Percentiles rank a stretch among this genome's conserved stretches.
phyloP scores from a whole-genome alignment of 2,888 invertebrate genomes.

The Bellardia bayeri region DNA sequence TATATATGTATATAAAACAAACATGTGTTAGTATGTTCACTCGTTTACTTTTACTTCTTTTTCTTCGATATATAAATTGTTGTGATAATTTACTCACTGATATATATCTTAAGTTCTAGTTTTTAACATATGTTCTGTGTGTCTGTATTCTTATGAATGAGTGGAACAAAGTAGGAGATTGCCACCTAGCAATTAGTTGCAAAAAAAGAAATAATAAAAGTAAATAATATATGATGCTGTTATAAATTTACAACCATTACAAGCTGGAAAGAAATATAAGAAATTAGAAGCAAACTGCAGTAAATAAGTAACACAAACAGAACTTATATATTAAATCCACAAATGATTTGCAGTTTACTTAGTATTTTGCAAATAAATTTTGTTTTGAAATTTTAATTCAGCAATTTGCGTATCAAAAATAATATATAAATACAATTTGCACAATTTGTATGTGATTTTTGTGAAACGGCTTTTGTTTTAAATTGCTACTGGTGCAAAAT shows the following conservation, averaged over 20 bases:
- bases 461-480: too few relatives aligned
- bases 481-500: too few relatives aligned
- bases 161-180: background rate
- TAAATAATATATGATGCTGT: constrained; percentile 58
- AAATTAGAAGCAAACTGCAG: constrained; percentile 19
- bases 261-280: background rate
- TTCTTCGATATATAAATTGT: constrained; percentile 62
- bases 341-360: background rate
- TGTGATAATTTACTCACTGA: constrained; percentile 66
- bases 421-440: too few relatives aligned
- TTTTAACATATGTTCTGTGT: constrained; percentile 58
- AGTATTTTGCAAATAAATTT: background rate
- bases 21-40: constrained; percentile 2
- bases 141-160: background rate
- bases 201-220: constrained; percentile 41
- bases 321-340: background rate
- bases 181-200: constrained; percentile 62
- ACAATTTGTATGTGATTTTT: too few relatives aligned
- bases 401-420: too few relatives aligned
- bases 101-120: constrained; percentile 59
- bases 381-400: too few relatives aligned
- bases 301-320: background rate
- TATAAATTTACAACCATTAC: constrained; percentile 54
- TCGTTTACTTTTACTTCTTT: background rate
- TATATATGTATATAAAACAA: background rate